Base-by-base conservation (phyloP, 2,113 vertebrate species). In the Gambusia affinis region DNA sequence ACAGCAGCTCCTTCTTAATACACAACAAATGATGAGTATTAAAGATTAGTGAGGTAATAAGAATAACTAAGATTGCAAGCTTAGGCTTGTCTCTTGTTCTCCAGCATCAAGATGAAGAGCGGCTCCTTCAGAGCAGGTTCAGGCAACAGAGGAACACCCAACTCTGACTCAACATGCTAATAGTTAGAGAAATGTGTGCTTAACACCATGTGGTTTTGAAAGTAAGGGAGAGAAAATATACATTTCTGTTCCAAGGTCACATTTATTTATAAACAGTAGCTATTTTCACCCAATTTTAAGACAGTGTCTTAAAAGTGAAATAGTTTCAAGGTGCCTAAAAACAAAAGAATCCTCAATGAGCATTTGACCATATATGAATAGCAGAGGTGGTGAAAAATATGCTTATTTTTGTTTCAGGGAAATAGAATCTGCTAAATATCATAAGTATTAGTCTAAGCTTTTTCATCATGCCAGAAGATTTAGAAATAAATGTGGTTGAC, bases 81-180 rank as follows among this genome's bases (percentile, higher is more conserved):
- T 73, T 6, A 0, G 22, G 80, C 88, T 60, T 14, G 85, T 82
- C 60, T 28, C 44, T 42, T 3, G 1, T 4, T 79, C 71, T 60
- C 44, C 54, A 19, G 67, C 68, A 72, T 79, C 74, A 37, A 54
- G 68, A 31, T 61, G 67, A 75, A 64, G 81, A 76, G 77, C 75
- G 7, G 68, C 85, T 78, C 67, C 76, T 72, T 73, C 30, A 4
- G 69, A 76, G 67, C 64, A 61, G 77, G 54, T 65, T 64, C 72
- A 86, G n/a, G 76, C 84, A 73, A 71, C 27, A 57, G 64, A 54
- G 39, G 33, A 77, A 87, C 87, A 77, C 76, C 76, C 75, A 65
- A 35, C 64, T 65, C 84, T 91, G 86, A 91, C 76, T 89, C 85
- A 89, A 73, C 72, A 28, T 6, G 22, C 57, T 51, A 14, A 51